Conservation (phyloP, 2,888 invertebrate genomes). For the Ypsolopha scabrella region DNA sequence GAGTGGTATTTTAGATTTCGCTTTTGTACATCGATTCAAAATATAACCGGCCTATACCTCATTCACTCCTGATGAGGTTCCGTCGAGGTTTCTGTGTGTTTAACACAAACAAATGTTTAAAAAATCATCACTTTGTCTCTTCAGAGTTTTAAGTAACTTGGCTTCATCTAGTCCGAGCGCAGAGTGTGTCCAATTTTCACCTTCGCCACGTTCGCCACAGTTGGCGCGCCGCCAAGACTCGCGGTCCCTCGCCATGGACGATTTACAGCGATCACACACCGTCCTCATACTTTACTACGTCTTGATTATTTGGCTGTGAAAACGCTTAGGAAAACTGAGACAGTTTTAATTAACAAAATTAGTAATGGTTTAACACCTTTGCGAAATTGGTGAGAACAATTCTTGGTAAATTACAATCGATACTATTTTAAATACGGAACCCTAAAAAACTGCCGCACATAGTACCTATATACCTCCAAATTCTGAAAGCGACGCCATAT, state of each 20-base stretch:
- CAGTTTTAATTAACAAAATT: not conserved
- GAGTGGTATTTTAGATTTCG: no score
- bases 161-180: not conserved
- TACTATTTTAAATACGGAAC: not conserved
- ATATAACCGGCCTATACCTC: not conserved
- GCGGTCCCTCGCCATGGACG: constrained; percentile 4
- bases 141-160: not conserved
- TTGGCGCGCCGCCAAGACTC: constrained; percentile 27
- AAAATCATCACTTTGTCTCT: not conserved
- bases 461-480: no score
- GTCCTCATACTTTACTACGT: not conserved
- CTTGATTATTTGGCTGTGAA: not conserved
- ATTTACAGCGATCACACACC: constrained; percentile 1
- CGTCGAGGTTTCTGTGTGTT: no score
- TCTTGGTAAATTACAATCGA: not conserved
- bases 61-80: no score
- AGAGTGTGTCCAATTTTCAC: not conserved
- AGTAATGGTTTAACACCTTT: not conserved
- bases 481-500: not conserved
- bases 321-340: not conserved
- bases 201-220: constrained; percentile 26
- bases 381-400: not conserved
- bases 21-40: no score
- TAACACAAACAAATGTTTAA: not conserved
- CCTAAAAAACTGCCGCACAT: not conserved